Percentiles rank a stretch among this genome's conserved stretches.
These are phyloP conservation scores for Dendrocincla tyrannina DNA, from an alignment of 2,797 vertebrate genomes.

Conservation along the genomic window DNA sequence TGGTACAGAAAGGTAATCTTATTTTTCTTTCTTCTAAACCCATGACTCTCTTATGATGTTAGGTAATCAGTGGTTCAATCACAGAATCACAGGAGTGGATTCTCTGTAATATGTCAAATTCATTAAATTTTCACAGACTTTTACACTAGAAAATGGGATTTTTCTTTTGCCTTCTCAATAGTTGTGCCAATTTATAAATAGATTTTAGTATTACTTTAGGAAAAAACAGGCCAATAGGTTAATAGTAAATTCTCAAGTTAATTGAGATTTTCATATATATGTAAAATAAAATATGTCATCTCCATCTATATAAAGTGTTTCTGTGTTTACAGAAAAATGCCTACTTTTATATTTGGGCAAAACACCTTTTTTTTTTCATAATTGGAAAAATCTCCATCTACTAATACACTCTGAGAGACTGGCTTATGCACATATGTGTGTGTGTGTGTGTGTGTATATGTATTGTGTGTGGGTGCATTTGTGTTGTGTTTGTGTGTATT, in stretches of 20 bases:
- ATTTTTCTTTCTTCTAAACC: constrained; percentile 34
- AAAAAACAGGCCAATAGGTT: not conserved
- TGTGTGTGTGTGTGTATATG: not conserved
- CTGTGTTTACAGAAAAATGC: not conserved
- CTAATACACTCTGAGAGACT: not conserved
- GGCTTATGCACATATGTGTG: not conserved
- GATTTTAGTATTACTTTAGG: not conserved
- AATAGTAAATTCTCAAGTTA: not conserved
- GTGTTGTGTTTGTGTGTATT: not conserved
- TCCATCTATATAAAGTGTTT: not conserved
- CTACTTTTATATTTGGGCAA: not conserved
- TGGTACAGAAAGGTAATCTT: constrained; percentile 19
- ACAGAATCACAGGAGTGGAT: not conserved
- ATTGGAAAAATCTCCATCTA: not conserved
- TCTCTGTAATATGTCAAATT: not conserved
- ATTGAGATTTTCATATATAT: not conserved
- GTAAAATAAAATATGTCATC: not conserved
- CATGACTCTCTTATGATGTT: not conserved
- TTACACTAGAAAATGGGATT: not conserved
- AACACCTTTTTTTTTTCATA: not conserved
- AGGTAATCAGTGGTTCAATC: constrained; percentile 14
- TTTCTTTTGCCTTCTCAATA: constrained; percentile 3
- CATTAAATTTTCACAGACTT: constrained; percentile 37
- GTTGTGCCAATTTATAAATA: constrained; percentile 15
- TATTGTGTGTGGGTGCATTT: not conserved